These are phyloP conservation scores for Heterotilapia buettikoferi DNA, from an alignment of 2,113 vertebrate species.

Conservation along the genomic window DNA sequence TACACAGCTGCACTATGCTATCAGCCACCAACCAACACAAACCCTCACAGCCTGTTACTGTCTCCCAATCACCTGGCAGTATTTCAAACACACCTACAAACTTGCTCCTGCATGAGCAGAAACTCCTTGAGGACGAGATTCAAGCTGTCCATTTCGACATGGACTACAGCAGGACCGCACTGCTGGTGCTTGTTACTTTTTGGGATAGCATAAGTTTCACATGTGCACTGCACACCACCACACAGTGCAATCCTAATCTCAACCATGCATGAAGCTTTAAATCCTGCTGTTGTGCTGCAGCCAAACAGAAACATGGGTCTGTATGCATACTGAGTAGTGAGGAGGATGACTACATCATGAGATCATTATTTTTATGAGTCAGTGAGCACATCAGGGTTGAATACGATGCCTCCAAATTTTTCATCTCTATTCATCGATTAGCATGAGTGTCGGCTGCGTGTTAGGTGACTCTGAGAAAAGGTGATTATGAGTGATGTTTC, in stretches of 20 bases:
- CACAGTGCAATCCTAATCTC: neutral
- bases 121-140: neutral
- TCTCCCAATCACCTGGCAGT: conserved; percentile 20
- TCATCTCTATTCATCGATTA: neutral
- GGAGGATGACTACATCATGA: neutral
- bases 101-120: conserved; percentile 20
- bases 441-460: neutral
- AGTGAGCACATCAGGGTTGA: neutral
- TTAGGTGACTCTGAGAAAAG: neutral
- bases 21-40: neutral
- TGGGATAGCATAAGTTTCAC: neutral
- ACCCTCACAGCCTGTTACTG: neutral
- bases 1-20: conserved; percentile 48
- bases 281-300: neutral
- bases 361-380: neutral
- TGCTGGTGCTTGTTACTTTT: neutral
- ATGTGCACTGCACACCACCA: neutral
- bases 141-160: neutral
- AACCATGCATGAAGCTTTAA: neutral
- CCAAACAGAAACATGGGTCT: neutral
- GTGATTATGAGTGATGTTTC: neutral
- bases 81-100: conserved; percentile 10
- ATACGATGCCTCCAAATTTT: neutral
- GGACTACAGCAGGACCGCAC: neutral
- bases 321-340: neutral